phyloP scores from a whole-genome alignment of 2,113 vertebrate genomes.

The Rhynchopsitta pachyrhyncha region DNA sequence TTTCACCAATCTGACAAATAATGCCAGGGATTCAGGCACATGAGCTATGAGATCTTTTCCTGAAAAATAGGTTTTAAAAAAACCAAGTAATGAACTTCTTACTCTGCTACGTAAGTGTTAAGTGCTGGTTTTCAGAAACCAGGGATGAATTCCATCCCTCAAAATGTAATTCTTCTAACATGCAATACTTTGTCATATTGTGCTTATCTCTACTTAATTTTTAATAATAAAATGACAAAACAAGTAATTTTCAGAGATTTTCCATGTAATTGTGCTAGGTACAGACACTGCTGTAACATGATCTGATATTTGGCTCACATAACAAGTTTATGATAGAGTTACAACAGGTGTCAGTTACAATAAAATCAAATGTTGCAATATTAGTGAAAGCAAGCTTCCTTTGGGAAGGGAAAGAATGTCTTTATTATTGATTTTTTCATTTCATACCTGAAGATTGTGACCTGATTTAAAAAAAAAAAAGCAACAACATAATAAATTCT shows the following conservation, averaged over 20 bases:
- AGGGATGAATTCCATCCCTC: neutral
- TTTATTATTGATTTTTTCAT: neutral
- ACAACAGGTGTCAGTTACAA: neutral
- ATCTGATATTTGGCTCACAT: neutral
- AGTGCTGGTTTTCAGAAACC: neutral
- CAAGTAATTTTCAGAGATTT: neutral
- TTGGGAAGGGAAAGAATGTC: neutral
- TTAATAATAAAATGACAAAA: neutral
- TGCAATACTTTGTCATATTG: neutral
- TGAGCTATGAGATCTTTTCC: neutral
- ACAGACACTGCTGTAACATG: neutral
- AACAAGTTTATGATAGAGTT: neutral
- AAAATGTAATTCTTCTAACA: neutral
- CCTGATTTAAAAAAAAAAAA: neutral
- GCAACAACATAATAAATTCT: neutral
- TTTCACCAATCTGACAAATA: neutral
- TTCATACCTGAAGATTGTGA: neutral
- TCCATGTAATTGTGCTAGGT: neutral
- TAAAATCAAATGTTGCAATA: neutral
- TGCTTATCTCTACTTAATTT: neutral
- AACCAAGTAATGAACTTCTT: neutral
- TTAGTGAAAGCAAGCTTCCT: neutral
- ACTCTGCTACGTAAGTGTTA: neutral
- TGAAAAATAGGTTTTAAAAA: neutral
- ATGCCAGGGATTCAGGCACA: neutral